Base-by-base conservation (phyloP, 1,140 invertebrate species). In the Diorhabda elongata region DNA sequence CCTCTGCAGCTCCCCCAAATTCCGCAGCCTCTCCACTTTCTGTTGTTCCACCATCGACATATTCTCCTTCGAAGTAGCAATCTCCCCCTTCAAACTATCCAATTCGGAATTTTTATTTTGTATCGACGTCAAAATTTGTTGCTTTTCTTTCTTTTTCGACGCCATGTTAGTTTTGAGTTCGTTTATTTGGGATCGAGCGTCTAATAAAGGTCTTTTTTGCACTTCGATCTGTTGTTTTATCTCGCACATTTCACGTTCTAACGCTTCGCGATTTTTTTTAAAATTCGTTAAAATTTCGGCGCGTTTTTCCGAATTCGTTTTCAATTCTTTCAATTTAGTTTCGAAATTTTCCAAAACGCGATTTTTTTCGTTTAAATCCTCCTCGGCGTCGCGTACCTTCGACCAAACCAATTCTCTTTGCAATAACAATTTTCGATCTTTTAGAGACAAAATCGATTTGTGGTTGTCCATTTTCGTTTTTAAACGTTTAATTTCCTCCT, bases 331-430 rank as follows among this genome's bases (percentile, higher is more conserved):
- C 26, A 70, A 58, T 47, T 73, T 69, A 43, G 61, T 64, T 5
- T 70, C 56, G n/a, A 72, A 64, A 9, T 72, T 69, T n/a, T 76
- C 66, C 2, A 73, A 57, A n/a, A 67, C 70, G n/a, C 62, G 6
- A 47, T 73, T 59, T n/a, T 70, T 64, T 5, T 72, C 64, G n/a
- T 68, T 56, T 6, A 72, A 43, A 57, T 76, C 74, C 3, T 70
- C 69, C 67, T 78, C 77, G 52, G 64, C 47, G 60, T 78, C 77
- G 61, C 70, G 68, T 2, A 76, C 77, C 69, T 77, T 72, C 5
- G 77, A 67, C 77, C 77, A 78, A 8, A 77, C 9, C 8, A 78
- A 60, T 67, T 77, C 76, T 45, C 61, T 69, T 44, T 77, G 72
- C 60, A 75, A 41, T n/a, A 56, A 5, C 5, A 61, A 3, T 57